Evolutionary conservation across 2,797 vertebrate genomes (phyloP), one percentile per base, ranked within the genome.

Genomic region (Acanthurus leucopareius): DNA sequence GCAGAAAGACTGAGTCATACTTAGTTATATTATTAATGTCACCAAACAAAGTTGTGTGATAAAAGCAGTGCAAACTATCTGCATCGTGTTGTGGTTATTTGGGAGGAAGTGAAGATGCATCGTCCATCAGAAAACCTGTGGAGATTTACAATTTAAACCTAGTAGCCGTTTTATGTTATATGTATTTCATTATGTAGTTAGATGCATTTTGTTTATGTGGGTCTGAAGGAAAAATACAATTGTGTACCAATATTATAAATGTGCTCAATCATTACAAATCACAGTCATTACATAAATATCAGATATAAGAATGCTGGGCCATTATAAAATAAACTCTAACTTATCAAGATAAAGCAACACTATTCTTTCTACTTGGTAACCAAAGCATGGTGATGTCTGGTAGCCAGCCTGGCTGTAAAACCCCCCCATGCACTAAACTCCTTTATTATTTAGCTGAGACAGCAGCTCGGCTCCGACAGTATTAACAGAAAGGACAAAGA

Each of bases 361-460:
- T 65, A 32, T 32, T 80, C 61, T 47, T 79, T 84, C 75, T 57
- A 32, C 49, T 73, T 84, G 77, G 72, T 74, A 80, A 73, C 51
- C 44, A 47, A 75, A 75, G 66, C 73, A 58, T 25, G 66, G 59
- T 63, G 57, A 73, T 51, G 62, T 83, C 66, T 82, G 64, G 62
- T 69, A 63, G 69, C 62, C 62, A 70, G 58, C 35, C 32, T 68
- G 64, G 80, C 61, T 82, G 75, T 71, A 77, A 86, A 79, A 71
- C 70, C 59, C 71, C 77, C 79, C 76, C 75, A 77, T 67, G 51
- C 70, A 71, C 64, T 19, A 64, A 66, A 84, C 83, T 82, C 73
- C 77, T 85, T 70, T 73, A 75, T 87, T 72, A 86, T 77, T 83
- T 77, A 80, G 82, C 86, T 83, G 73, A 87, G 80, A 79, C 88